Conservation (phyloP, 2,888 invertebrate species). For the Oscheius sp. region DNA sequence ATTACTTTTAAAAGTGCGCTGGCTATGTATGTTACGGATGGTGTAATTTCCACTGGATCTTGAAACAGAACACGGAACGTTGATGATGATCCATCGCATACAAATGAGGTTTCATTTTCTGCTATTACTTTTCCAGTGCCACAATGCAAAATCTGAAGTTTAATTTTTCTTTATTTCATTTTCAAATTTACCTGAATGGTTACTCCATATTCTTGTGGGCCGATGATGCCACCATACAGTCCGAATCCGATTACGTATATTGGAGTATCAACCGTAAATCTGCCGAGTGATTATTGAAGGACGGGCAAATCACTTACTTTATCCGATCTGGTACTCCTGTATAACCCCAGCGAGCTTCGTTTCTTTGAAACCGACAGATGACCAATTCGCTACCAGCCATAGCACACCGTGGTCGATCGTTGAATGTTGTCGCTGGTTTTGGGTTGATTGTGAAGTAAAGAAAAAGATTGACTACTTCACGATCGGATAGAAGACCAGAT, state of each 20-base stretch:
- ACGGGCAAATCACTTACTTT: conserved; percentile 72
- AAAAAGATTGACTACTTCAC: conserved; percentile 80
- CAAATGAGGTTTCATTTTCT: conserved; percentile 81
- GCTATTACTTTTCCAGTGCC: conserved; percentile 81
- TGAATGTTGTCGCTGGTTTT: conserved; percentile 80
- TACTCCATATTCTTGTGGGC: conserved; percentile 81
- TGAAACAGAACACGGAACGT: conserved; percentile 75
- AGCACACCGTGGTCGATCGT: conserved; percentile 39
- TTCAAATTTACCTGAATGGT: conserved; percentile 76
- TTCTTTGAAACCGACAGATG: conserved; percentile 78
- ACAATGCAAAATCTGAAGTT: conserved; percentile 78
- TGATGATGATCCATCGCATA: conserved; percentile 83
- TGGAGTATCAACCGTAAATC: conserved; percentile 82
- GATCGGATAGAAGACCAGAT: conserved; percentile 80
- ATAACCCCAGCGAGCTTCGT: conserved; percentile 85
- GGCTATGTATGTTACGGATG: conserved; percentile 83
- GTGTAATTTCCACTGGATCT: conserved; percentile 82
- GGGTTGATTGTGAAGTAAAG: conserved; percentile 78
- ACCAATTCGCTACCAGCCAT: conserved; percentile 42
- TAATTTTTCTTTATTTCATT: too few species aligned
- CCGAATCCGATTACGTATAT: conserved; percentile 87
- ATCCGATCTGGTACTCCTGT: conserved; percentile 84
- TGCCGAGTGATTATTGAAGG: conserved; percentile 64
- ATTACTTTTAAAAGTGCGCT: conserved; percentile 75
- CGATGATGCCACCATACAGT: conserved; percentile 84